Conservation (phyloP, 2,888 invertebrate species). For the Apeira syringaria region DNA sequence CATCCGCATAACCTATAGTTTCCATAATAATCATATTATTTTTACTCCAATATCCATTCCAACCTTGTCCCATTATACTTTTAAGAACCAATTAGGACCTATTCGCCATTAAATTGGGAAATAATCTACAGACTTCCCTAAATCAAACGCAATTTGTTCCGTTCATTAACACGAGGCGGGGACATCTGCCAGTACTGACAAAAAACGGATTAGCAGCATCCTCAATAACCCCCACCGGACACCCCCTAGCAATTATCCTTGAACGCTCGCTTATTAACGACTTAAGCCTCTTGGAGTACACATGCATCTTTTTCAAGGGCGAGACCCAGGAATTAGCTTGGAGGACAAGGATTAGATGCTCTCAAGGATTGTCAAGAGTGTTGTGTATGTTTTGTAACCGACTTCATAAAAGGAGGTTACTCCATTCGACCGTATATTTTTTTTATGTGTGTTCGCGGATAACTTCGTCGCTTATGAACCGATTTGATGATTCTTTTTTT, state of each 20-base stretch:
- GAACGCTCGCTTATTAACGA: constrained; percentile 41
- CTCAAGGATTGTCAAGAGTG: constrained; percentile 13
- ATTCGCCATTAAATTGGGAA: constrained; percentile 5
- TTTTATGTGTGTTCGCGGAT: too few relatives aligned
- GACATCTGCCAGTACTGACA: constrained; percentile 32
- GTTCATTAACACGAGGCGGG: constrained; percentile 25
- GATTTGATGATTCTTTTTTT: too few relatives aligned
- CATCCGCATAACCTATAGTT: too few relatives aligned
- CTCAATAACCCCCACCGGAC: constrained; percentile 11
- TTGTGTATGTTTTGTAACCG: too few relatives aligned
- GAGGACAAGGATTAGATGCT: constrained; percentile 2
- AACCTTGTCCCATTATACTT: too few relatives aligned
- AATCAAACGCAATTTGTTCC: constrained; percentile 28
- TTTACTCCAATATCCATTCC: too few relatives aligned
- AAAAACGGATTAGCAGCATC: constrained; percentile 38
- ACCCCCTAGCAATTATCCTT: constrained; percentile 45
- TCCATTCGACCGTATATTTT: too few relatives aligned
- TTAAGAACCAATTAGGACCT: not conserved
- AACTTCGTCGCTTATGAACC: too few relatives aligned
- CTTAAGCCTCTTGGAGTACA: constrained; percentile 32
- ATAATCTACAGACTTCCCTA: constrained; percentile 15
- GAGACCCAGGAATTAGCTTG: constrained; percentile 23
- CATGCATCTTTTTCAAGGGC: constrained; percentile 44
- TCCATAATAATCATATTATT: too few relatives aligned
- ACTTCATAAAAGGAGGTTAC: too few relatives aligned